Evolutionary conservation across 2,888 invertebrate genomes (phyloP), one percentile per base, ranked within the genome.

Genomic region (Balanococcus diminutus): DNA sequence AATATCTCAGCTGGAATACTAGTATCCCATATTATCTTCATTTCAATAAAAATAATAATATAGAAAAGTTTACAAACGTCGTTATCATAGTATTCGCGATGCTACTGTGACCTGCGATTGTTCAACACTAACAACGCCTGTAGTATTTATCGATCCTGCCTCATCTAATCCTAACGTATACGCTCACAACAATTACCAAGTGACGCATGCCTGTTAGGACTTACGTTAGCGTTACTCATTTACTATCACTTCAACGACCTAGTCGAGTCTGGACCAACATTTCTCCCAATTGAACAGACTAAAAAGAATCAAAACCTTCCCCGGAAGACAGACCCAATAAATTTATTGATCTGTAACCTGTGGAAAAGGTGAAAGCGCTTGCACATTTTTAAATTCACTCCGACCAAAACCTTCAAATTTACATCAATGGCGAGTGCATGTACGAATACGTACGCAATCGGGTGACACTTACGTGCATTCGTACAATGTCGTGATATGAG

Each of bases 31-130:
- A 16, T 83, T 83, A 32, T 83, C 83, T 19, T 56, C 83, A 83
- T 83, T 83, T 83, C 83, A 83, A 19, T 51, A 79, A n/a, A 8
- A 79, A 79, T 19, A 79, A 79, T 16, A 51, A 16, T 28, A 32
- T 46, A n/a, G 8, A 25, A 75, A 75, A 28, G 31, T 51, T 16
- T 31, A 19, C 84, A 16, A 84, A 84, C 84, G 72, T 46, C 75
- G 72, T 75, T 75, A 84, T 75, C 84, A 84, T 72, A 84, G 83
- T 81, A 42, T 75, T 25, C 72, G 72, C 84, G 84, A 84, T 84
- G 84, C 84, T 84, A 75, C 84, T 84, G 84, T 84, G 84, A 84
- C 84, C 84, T 75, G 72, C 84, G 84, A 84, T 42, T 84, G 84
- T 75, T 84, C 72, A 84, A 75, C 72, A 84, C 84, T 84, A 84